Percentiles rank a stretch among this genome's conserved stretches.
Evolutionary conservation across 2,113 vertebrate genomes (phyloP).

Genomic region (Taurulus bubalis): DNA sequence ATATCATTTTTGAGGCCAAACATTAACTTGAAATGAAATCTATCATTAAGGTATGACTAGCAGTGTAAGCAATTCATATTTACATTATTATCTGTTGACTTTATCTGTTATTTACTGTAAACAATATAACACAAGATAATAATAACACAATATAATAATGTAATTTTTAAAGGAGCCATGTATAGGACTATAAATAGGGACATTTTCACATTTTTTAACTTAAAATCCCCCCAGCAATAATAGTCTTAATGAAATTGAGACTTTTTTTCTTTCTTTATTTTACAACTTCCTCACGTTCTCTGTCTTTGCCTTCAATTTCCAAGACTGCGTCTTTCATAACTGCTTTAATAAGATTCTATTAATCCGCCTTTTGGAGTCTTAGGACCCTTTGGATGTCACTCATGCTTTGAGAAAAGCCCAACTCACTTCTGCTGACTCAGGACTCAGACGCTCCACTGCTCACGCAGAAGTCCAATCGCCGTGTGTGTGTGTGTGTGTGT

Average conservation of each 20-base stretch:
- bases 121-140: too few species aligned
- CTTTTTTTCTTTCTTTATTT: conserved; percentile 5
- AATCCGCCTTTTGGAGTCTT: conserved; percentile 62
- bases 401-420: conserved; percentile 50
- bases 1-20: background rate
- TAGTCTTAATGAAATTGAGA: conserved; percentile 31
- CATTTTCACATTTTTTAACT: conserved; percentile 16
- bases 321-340: conserved; percentile 31
- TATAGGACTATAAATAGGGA: background rate
- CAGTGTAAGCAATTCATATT: background rate
- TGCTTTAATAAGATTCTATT: conserved; percentile 62
- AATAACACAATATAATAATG: too few species aligned
- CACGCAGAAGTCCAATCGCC: conserved; percentile 8
- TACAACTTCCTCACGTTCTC: background rate
- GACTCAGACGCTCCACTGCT: background rate
- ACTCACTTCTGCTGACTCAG: conserved; percentile 62
- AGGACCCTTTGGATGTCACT: conserved; percentile 36
- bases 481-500: conserved; percentile 22
- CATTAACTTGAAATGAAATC: background rate
- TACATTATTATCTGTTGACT: background rate
- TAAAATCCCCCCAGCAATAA: conserved; percentile 37
- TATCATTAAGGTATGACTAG: too few species aligned
- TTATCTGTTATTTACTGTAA: background rate
- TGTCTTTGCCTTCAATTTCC: conserved; percentile 18
- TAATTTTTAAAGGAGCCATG: background rate